Conservation (phyloP, 2,113 vertebrate genomes). For the Mola mola region DNA sequence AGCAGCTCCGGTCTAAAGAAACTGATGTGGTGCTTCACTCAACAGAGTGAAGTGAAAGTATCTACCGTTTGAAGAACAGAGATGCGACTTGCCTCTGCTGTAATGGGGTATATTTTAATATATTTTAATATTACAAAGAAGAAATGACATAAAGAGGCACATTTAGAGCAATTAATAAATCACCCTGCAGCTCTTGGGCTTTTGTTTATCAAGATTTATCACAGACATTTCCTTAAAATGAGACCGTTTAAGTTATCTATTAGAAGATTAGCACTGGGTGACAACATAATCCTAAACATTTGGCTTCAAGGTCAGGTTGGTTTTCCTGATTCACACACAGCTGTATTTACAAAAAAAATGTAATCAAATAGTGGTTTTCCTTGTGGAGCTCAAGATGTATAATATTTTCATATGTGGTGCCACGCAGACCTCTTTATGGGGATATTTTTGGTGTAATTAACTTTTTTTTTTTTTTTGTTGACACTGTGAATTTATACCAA, state of each 20-base stretch:
- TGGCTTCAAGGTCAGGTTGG: constrained; percentile 58
- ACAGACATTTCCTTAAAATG: constrained; percentile 1
- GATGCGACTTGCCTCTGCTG: background rate
- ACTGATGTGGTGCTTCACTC: no score
- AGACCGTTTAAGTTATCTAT: constrained; percentile 11
- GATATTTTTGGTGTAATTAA: constrained; percentile 47
- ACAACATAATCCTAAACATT: constrained; percentile 20
- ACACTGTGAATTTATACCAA: constrained; percentile 20
- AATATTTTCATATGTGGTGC: constrained; percentile 15
- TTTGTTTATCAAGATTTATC: no score
- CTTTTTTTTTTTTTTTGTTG: constrained; percentile 43
- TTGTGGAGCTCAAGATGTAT: constrained; percentile 24
- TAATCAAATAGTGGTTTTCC: no score
- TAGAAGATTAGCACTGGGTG: background rate
- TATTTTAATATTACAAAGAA: no score
- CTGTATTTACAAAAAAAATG: constrained; percentile 35
- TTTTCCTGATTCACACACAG: no score
- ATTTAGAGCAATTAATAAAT: no score
- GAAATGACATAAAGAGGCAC: no score
- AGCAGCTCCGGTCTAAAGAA: no score
- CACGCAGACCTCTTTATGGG: constrained; percentile 25
- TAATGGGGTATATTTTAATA: no score
- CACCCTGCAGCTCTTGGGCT: no score
- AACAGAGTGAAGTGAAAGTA: background rate
- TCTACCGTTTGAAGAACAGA: background rate